Evolutionary conservation across 2,113 vertebrate species (phyloP).

Genomic region (Ammodytes marinus): DNA sequence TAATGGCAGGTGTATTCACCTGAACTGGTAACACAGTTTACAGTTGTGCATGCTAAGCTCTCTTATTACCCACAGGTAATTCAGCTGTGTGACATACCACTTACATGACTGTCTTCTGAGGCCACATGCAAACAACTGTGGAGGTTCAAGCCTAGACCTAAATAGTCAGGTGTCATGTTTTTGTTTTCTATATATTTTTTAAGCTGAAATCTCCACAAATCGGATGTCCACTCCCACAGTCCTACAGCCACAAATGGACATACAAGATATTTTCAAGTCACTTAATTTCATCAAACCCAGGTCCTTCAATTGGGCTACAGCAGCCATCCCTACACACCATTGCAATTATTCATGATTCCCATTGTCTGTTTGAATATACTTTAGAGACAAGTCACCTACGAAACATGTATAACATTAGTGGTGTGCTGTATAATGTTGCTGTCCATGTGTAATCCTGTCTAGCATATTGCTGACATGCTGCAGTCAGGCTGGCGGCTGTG

Average conservation of each 20-base stretch:
- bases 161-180: too few relatives aligned
- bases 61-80: neutral
- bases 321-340: too few relatives aligned
- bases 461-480: neutral
- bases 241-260: neutral
- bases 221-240: neutral
- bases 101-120: neutral
- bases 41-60: neutral
- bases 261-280: too few relatives aligned
- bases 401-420: too few relatives aligned
- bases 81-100: neutral
- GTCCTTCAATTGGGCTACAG: too few relatives aligned
- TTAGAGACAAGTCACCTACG: too few relatives aligned
- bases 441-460: neutral
- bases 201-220: neutral
- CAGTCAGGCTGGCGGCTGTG: too few relatives aligned
- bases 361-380: neutral
- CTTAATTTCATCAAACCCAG: too few relatives aligned
- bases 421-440: neutral
- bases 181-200: too few relatives aligned
- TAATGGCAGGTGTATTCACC: neutral
- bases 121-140: too few relatives aligned
- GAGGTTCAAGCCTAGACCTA: too few relatives aligned
- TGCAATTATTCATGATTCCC: neutral
- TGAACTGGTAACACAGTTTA: neutral